Evolutionary conservation across 2,797 vertebrate species (phyloP), one percentile per base, ranked within the genome.

Genomic region (Sebastes steindachneri): DNA sequence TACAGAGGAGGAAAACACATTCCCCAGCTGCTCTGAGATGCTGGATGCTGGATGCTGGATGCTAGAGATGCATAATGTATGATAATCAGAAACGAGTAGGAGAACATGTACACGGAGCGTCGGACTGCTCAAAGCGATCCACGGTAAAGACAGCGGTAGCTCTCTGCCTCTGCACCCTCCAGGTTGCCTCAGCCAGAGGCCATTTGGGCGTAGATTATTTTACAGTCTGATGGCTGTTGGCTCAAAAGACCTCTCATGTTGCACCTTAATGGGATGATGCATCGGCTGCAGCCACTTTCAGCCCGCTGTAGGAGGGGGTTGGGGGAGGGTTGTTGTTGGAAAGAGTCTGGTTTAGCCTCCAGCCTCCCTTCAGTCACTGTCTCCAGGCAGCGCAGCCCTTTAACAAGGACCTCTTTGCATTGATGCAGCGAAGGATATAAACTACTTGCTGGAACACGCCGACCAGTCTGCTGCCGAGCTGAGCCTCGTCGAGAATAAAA

Each of bases 241-340:
- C 86, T 75, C 53, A 77, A 87, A 88, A 80, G 77, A 82, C 79
- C 70, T 83, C 59, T 81, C 55, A 29, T 83, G 83, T 83, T 82
- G 77, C 84, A 82, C 70, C 45, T 82, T 87, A 90, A 89, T 86
- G 70, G 76, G 76, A 83, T 70, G 81, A 86, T 86, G 28, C 80
- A 71, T 82, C 9, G 3, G 64, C 79, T 80, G 58, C 23, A 75
- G 76, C 51, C 68, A 45, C 63, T 85, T 65, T 82, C 58, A 73
- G 73, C 53, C 73, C 53, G 41, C 54, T 60, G 76, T n/a, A 62
- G 77, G 48, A 45, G 51, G 25, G 48, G 5, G 14, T 14, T 41
- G 37, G 37, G 25, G 31, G 66, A 73, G 67, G 62, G 72, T 75
- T 87, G 57, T 73, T 81, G 78, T 84, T 80, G 9, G 17, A 78